These are phyloP conservation scores for Poeciliopsis turrubarensis DNA, from an alignment of 2,113 vertebrate genomes.

Conservation along the genomic window DNA sequence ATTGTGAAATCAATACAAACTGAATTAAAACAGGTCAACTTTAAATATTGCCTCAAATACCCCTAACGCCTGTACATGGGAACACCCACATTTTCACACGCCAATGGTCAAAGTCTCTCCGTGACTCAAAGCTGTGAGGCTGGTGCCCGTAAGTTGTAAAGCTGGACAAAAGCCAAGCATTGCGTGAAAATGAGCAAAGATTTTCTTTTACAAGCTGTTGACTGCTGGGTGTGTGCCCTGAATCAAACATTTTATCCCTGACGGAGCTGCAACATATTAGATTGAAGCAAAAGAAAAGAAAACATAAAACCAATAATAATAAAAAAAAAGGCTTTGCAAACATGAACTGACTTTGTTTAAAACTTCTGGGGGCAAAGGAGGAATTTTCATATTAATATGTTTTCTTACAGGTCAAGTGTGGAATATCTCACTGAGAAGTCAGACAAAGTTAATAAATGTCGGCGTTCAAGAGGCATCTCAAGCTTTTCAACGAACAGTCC, in stretches of 20 bases:
- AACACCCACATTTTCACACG: slow-evolving; percentile 18
- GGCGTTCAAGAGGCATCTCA: neutral
- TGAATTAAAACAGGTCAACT: neutral
- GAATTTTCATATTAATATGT: neutral
- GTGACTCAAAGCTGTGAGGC: slow-evolving; percentile 17
- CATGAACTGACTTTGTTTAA: neutral
- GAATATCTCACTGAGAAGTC: neutral
- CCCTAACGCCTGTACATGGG: neutral
- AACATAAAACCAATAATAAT: neutral
- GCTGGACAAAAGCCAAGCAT: neutral
- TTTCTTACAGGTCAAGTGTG: neutral
- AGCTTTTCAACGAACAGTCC: neutral
- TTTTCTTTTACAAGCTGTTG: neutral
- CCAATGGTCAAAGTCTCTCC: slow-evolving; percentile 10
- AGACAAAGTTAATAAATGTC: neutral
- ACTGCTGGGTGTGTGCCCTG: neutral
- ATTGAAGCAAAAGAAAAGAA: neutral
- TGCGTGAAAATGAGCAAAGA: neutral
- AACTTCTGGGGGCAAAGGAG: neutral
- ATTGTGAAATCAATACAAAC: neutral
- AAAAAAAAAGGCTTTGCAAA: neutral
- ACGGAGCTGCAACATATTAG: neutral
- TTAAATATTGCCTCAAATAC: neutral
- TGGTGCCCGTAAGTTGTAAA: neutral
- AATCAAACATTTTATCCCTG: neutral